These are phyloP conservation scores for Clupea harengus DNA, from an alignment of 2,113 vertebrate species.

Conservation along the genomic window DNA sequence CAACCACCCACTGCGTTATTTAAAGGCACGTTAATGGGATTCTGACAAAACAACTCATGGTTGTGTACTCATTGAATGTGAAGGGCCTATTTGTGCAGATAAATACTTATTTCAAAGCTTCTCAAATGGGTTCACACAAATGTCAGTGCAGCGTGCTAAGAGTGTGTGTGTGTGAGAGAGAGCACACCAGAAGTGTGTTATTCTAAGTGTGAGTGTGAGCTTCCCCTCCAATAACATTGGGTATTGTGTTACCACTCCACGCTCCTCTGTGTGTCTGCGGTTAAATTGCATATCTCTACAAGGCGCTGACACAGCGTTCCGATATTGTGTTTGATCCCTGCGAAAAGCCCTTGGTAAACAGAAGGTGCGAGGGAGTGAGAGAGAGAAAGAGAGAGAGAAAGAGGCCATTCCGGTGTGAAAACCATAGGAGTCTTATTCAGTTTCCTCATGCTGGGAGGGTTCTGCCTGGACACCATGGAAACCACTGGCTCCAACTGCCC, in stretches of 20 bases:
- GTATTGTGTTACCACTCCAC: not conserved
- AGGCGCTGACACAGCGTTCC: not conserved
- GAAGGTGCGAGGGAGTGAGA: slow-evolving; percentile 58
- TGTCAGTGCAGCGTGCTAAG: not conserved
- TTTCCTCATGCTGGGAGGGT: slow-evolving; percentile 52
- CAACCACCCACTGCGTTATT: slow-evolving; percentile 10
- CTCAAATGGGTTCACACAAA: not conserved
- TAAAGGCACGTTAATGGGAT: slow-evolving; percentile 2
- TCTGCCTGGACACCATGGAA: slow-evolving; percentile 52
- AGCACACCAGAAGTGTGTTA: not conserved
- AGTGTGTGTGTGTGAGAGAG: not conserved
- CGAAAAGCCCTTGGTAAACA: slow-evolving; percentile 58
- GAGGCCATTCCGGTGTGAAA: slow-evolving; percentile 67
- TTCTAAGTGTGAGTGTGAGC: not conserved
- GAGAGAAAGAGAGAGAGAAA: slow-evolving; percentile 36
- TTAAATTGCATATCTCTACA: not conserved
- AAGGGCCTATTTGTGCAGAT: not conserved
- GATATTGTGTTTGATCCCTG: slow-evolving; percentile 46
- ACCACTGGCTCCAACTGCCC: slow-evolving; percentile 47
- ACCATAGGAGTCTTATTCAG: slow-evolving; percentile 59
- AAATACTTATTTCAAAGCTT: slow-evolving; percentile 10
- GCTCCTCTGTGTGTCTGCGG: slow-evolving; percentile 9
- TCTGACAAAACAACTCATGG: not conserved
- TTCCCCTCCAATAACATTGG: not conserved
- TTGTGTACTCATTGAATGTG: not conserved